Evolutionary conservation across 2,113 vertebrate genomes (phyloP), one percentile per base, ranked within the genome.

Genomic region (Crotophaga sulcirostris): DNA sequence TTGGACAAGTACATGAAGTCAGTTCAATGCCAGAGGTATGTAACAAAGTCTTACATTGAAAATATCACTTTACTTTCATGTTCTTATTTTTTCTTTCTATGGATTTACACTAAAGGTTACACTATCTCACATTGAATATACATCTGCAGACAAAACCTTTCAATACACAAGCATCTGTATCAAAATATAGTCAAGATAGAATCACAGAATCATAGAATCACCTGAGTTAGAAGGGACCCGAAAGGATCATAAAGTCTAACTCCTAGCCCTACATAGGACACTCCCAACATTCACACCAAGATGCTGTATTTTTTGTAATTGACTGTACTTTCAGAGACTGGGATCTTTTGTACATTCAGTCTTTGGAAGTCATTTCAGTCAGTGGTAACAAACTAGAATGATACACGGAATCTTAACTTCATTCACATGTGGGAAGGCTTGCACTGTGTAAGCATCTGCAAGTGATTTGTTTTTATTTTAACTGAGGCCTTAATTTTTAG

Each of bases 1-100:
- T 99, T 36, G 99, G 99, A 94, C 99, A 99, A 97, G 99, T 99
- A 83, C 99, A 99, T 1, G 98, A 99, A 97, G 98, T 99, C 96
- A 99, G 99, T 97, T 99, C 99, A 63, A 98, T 99, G 97, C 99
- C 99, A 72, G 99, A 99, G 99, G 99, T 99, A 98, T 91, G 98
- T 98, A 77, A 28, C 38, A 49, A n/a, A 40, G 16, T 26, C 26
- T 60, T 38, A 73, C 9, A 34, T 7, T 18, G 47, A 90, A 85
- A 84, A 68, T 51, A 51, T 3, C 49, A 31, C 42, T 93, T 67
- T 42, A 42, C 49, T 59, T 91, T 87, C 56, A 19, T 55, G 29
- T 75, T 73, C 25, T 78, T 86, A 31, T 56, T 85, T 64, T 73
- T 70, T 26, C 4, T 93, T 81, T 55, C 8, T 58, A 2, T 34